These are phyloP conservation scores for Gila orcuttii DNA, from an alignment of 2,113 vertebrate genomes.

Conservation along the genomic window DNA sequence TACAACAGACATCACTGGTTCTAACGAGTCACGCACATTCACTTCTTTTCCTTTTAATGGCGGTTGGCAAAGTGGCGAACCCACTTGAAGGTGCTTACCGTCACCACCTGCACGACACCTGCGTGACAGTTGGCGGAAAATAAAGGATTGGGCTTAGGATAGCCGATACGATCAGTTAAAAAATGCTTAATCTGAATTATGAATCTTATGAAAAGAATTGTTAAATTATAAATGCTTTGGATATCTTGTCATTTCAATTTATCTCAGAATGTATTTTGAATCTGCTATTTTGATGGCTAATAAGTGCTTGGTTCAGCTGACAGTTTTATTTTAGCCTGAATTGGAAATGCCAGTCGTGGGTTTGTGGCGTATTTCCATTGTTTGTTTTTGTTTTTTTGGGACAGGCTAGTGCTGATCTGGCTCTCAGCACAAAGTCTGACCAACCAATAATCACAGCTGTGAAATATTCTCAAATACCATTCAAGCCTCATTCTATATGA, in stretches of 20 bases:
- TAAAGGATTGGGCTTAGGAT: no score
- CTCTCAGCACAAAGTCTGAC: no score
- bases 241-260: not conserved
- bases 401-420: not conserved
- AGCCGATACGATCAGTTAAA: no score
- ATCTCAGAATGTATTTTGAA: not conserved
- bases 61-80: no score
- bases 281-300: not conserved
- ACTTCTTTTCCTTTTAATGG: no score
- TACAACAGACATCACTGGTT: no score
- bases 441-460: not conserved
- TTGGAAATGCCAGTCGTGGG: not conserved
- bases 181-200: no score
- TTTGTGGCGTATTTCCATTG: not conserved
- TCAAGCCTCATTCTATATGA: not conserved
- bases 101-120: no score
- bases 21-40: no score
- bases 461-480: not conserved
- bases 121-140: no score
- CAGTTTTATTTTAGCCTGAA: not conserved
- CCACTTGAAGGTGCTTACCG: no score
- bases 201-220: not conserved
- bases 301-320: not conserved
- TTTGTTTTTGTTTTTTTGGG: not conserved
- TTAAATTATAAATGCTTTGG: not conserved